These are phyloP conservation scores for Didymodactylos carnosus DNA, from an alignment of 2,888 invertebrate species.

Conservation along the genomic window DNA sequence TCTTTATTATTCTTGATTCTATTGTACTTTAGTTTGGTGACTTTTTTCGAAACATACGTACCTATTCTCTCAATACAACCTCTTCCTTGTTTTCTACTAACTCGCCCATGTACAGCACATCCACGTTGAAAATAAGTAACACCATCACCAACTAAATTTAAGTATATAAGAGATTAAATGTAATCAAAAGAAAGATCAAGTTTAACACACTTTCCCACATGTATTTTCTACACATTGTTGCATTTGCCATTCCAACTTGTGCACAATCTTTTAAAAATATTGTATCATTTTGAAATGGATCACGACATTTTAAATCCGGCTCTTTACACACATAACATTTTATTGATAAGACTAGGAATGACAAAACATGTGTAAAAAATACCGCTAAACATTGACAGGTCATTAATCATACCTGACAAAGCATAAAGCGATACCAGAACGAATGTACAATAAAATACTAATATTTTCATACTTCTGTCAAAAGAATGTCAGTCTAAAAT, in stretches of 20 bases:
- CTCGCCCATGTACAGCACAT: constrained; percentile 10
- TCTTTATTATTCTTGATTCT: too few species aligned
- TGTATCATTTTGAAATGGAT: constrained; percentile 15
- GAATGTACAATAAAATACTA: background rate
- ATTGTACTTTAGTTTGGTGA: background rate
- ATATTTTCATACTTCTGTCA: background rate
- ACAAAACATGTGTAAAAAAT: background rate
- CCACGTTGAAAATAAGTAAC: constrained; percentile 7
- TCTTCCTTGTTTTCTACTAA: constrained; percentile 12
- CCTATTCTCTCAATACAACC: constrained; percentile 13
- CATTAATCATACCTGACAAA: background rate
- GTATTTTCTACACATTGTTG: constrained; percentile 14
- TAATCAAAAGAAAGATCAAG: background rate
- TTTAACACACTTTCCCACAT: constrained; percentile 12
- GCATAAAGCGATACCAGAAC: background rate
- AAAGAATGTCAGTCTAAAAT: too few species aligned
- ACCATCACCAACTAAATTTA: constrained; percentile 10
- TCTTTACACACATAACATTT: constrained; percentile 15
- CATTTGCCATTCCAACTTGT: background rate
- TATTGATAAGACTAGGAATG: constrained; percentile 8
- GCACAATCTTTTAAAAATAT: constrained; percentile 10
- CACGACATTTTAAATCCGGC: constrained; percentile 13
- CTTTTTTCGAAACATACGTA: background rate
- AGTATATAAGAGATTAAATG: background rate
- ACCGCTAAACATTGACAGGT: background rate